Conservation (phyloP, 1,140 invertebrate species). For the Listronotus oregonensis region DNA sequence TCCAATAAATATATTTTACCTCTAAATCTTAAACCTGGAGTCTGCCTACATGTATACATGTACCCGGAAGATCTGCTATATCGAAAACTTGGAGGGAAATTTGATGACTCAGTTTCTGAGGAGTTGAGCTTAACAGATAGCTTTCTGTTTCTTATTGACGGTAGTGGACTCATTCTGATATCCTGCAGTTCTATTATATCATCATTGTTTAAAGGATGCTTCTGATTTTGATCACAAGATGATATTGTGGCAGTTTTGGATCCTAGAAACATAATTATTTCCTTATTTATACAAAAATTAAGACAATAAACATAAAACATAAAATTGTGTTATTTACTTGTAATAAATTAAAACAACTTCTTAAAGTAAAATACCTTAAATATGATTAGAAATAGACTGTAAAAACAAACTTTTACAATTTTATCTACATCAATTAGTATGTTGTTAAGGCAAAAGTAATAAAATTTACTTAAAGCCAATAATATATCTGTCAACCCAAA, state of each 20-base stretch:
- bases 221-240: slow-evolving; percentile 44
- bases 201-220: slow-evolving; percentile 56
- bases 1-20: slow-evolving; percentile 52
- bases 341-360: too few relatives aligned
- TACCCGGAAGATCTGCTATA: slow-evolving; percentile 68
- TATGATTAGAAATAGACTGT: too few relatives aligned
- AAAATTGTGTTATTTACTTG: too few relatives aligned
- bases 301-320: too few relatives aligned
- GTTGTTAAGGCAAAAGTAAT: too few relatives aligned
- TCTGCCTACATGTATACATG: slow-evolving; percentile 54
- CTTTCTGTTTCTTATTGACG: slow-evolving; percentile 74
- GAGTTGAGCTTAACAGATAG: slow-evolving; percentile 56
- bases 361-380: too few relatives aligned
- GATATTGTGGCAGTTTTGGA: slow-evolving; percentile 51
- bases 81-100: slow-evolving; percentile 80
- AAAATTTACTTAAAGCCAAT: too few relatives aligned
- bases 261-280: slow-evolving; percentile 47
- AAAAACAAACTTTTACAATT: too few relatives aligned
- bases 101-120: slow-evolving; percentile 66
- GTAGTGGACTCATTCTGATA: slow-evolving; percentile 79
- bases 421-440: too few relatives aligned
- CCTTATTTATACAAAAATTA: neutral
- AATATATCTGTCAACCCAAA: too few relatives aligned
- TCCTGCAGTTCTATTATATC: slow-evolving; percentile 82
- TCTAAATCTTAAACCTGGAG: slow-evolving; percentile 65